phyloP scores from a whole-genome alignment of 2,888 invertebrate species.

The Tachina grossa region DNA sequence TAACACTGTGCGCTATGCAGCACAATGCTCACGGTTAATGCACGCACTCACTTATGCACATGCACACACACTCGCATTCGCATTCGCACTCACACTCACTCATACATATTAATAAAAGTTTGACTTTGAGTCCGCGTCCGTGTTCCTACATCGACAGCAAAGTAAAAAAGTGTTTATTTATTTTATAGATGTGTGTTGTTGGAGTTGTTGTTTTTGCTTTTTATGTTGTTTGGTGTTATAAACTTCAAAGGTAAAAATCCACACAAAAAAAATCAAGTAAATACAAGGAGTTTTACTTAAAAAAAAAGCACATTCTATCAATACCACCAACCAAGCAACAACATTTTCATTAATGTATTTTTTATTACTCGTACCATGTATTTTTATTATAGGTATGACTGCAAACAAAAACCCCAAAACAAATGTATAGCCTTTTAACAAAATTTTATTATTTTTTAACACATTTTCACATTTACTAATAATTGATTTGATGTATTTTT shows the following conservation, averaged over 20 bases:
- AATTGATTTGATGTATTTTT: neutral
- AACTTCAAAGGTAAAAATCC: conserved; percentile 53
- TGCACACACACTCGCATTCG: neutral
- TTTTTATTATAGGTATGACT: neutral
- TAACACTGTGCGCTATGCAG: neutral
- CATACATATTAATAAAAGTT: neutral
- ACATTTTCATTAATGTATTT: conserved; percentile 24
- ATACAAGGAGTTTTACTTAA: conserved; percentile 39
- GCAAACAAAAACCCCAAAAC: neutral
- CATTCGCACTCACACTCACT: neutral
- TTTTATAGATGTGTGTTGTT: conserved; percentile 1
- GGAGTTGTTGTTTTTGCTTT: conserved; percentile 22
- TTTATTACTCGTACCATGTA: conserved; percentile 10
- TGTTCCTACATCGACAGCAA: neutral
- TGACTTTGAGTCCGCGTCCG: neutral
- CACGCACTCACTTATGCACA: conserved; percentile 8
- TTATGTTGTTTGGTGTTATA: conserved; percentile 52
- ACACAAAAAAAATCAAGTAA: conserved; percentile 43
- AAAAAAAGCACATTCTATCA: conserved; percentile 51
- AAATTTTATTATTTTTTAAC: conserved; percentile 41
- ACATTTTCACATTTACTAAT: conserved; percentile 8
- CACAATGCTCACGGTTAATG: conserved; percentile 8
- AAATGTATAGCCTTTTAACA: conserved; percentile 20
- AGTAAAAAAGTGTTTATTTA: neutral
- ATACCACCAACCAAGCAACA: conserved; percentile 25